phyloP scores from a whole-genome alignment of 1,140 invertebrate genomes.

The Caerostris extrusa region DNA sequence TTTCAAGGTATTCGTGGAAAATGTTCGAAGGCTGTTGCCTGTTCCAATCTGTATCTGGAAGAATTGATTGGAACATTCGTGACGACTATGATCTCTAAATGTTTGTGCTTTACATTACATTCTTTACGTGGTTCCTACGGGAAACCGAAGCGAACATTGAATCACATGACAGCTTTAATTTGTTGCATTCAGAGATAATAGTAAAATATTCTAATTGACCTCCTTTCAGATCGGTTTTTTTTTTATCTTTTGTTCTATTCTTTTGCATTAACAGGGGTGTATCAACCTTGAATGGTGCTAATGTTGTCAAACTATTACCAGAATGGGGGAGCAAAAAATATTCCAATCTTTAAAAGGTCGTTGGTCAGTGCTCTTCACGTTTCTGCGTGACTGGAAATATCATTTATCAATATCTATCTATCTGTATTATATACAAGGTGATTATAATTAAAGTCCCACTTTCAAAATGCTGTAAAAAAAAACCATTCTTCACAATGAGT shows the following conservation, averaged over 20 bases:
- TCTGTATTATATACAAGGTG: too few relatives aligned
- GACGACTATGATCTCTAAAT: not conserved
- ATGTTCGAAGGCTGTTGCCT: not conserved
- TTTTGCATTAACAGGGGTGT: not conserved
- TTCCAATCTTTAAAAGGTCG: too few relatives aligned
- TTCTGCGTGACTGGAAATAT: too few relatives aligned
- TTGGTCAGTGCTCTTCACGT: too few relatives aligned
- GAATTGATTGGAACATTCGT: not conserved
- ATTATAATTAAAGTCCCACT: too few relatives aligned
- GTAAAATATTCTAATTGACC: slow-evolving; percentile 7
- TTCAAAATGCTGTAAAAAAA: too few relatives aligned
- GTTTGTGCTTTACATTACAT: not conserved
- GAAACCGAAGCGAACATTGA: not conserved
- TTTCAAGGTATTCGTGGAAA: not conserved
- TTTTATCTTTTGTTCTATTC: not conserved
- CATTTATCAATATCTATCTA: too few relatives aligned
- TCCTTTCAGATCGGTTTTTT: not conserved
- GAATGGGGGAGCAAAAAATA: not conserved
- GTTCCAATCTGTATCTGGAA: not conserved
- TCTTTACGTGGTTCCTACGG: not conserved
- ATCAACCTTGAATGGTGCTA: too few relatives aligned
- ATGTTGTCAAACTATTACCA: not conserved
- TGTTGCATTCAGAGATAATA: not conserved
- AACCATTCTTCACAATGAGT: too few relatives aligned
- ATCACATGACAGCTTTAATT: not conserved